These are phyloP conservation scores for Heliornis fulica DNA, from an alignment of 2,113 vertebrate genomes.

Conservation along the genomic window DNA sequence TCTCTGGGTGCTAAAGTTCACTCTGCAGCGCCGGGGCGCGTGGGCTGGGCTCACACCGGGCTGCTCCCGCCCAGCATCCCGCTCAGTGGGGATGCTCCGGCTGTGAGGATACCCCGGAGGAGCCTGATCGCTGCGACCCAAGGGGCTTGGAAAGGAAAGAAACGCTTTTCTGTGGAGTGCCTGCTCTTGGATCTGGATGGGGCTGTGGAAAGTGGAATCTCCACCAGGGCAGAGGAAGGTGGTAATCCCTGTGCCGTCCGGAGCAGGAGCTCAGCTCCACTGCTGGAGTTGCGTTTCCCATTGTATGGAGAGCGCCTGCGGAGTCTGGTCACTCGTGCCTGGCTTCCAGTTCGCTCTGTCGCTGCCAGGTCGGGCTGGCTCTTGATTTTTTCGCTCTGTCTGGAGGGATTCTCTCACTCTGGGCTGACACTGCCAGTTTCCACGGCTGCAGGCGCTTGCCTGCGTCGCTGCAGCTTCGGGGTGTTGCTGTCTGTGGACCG, in stretches of 20 bases:
- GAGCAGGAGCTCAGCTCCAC: background rate
- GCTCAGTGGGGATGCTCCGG: background rate
- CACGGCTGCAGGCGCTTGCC: background rate
- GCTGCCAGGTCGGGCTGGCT: background rate
- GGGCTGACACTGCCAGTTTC: background rate
- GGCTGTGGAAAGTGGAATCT: background rate
- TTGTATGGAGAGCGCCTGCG: rapidly evolving
- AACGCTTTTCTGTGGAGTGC: rapidly evolving
- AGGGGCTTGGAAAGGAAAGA: background rate
- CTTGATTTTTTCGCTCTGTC: background rate
- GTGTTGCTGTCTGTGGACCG: background rate
- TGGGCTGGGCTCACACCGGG: rapidly evolving
- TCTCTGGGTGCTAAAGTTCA: background rate
- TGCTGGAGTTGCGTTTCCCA: background rate
- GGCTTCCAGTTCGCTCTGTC: background rate
- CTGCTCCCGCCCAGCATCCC: background rate
- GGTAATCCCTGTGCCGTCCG: background rate
- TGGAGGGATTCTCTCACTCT: background rate
- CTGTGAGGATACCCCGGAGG: background rate
- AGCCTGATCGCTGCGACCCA: rapidly evolving
- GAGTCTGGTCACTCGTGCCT: background rate
- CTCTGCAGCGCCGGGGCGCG: rapidly evolving
- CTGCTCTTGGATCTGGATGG: background rate
- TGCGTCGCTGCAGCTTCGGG: background rate
- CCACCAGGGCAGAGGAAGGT: background rate